These are phyloP conservation scores for Drosophila paulistorum DNA, from an alignment of 1,140 invertebrate species.

Conservation along the genomic window DNA sequence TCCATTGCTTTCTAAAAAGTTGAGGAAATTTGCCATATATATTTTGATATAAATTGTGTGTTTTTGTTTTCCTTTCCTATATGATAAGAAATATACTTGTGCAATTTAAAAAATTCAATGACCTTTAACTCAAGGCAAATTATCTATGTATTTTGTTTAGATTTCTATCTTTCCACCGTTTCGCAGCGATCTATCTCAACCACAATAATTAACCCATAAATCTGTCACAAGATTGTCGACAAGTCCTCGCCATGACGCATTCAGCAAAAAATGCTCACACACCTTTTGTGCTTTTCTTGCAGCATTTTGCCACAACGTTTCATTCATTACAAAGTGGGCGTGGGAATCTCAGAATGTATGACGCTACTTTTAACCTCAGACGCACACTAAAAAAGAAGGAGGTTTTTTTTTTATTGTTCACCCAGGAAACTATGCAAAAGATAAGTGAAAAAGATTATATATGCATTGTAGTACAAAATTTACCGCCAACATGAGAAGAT, in stretches of 20 bases:
- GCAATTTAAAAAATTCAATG: too few species aligned
- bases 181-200: background rate
- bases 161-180: background rate
- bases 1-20: background rate
- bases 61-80: background rate
- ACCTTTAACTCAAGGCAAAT: background rate
- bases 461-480: constrained; percentile 76
- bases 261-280: constrained; percentile 63
- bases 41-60: background rate
- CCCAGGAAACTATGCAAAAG: constrained; percentile 68
- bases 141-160: background rate
- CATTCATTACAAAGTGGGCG: constrained; percentile 50
- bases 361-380: constrained; percentile 71
- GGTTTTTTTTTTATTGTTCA: background rate
- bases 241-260: constrained; percentile 53
- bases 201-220: constrained; percentile 74
- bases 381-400: constrained; percentile 44
- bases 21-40: background rate
- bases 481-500: constrained; percentile 66
- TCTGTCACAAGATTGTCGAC: constrained; percentile 70
- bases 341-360: constrained; percentile 58
- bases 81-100: too few species aligned
- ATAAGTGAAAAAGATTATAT: constrained; percentile 81
- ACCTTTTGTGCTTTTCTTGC: constrained; percentile 38
- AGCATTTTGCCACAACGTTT: constrained; percentile 44